Base-by-base conservation (phyloP, 1,140 invertebrate genomes). In the Mya arenaria region DNA sequence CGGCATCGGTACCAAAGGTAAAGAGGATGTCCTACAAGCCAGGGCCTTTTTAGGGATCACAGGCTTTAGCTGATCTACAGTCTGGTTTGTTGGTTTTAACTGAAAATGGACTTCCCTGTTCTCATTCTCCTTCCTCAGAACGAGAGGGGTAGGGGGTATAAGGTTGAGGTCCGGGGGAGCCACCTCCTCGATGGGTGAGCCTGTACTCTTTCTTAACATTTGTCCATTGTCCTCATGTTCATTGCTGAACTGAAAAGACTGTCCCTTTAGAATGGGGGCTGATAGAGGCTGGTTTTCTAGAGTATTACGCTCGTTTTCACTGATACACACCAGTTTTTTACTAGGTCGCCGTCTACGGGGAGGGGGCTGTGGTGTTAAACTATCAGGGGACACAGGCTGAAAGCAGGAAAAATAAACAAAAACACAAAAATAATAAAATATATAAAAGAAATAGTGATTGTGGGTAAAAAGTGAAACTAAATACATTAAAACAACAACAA, bases 381-480 rank as follows among this genome's bases (percentile, higher is more conserved):
- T 83, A 77, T 84, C 82, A 77, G 75, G 72, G 48, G 52, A 80
- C 41, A 80, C 34, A 25, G 80, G 78, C 79, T 82, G 77, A 77
- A 84, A 87, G 83, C 72, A 84, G 44, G 32, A 69, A 52, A 84
- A 34, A 68, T 41, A 75, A 75, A n/a, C 36, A 83, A 71, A 75
- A 68, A 39, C 30, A 83, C 30, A 83, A 77, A 75, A 75, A 58
- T 25, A 68, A 66, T n/a, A 39, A 19, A 75, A 75, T 68, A 74
- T 32, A 75, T 68, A 83, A 48, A 23, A 1, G 52, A 66, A 4
- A 44, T 30, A 58, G n/a, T n/a, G n/a, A n/a, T n/a, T n/a, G n/a
- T n/a, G n/a, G n/a, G n/a, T n/a, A 0, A 72, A 62, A 75, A 0
- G 32, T 65, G 60, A 82, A 63, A 69, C 56, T 34, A 75, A 74